Evolutionary conservation across 2,888 invertebrate species (phyloP).

Genomic region (Aethes cnicana): DNA sequence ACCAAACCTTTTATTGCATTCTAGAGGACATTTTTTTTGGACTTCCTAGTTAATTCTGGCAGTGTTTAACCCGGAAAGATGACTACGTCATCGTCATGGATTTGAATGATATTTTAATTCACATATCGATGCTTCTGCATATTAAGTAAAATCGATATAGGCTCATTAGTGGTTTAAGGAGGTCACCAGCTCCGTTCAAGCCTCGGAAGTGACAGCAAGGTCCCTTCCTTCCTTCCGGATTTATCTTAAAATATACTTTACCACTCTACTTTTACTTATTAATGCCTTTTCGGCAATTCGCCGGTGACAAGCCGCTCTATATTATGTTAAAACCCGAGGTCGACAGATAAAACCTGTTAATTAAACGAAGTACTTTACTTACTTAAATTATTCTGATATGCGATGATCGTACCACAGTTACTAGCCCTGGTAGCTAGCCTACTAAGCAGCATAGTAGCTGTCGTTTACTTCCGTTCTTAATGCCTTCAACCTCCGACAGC

Average conservation of each 20-base stretch:
- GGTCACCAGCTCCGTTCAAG: conserved; percentile 51
- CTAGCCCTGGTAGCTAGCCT: too few species aligned
- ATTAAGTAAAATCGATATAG: conserved; percentile 24
- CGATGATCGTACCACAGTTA: too few species aligned
- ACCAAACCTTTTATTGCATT: too few species aligned
- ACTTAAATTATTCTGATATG: too few species aligned
- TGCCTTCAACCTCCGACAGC: too few species aligned
- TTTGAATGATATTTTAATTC: conserved; percentile 9
- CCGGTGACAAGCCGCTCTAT: conserved; percentile 9
- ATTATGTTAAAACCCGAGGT: conserved; percentile 18
- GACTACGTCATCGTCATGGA: conserved; percentile 8
- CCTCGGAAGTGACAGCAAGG: conserved; percentile 68
- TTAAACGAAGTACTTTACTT: neutral
- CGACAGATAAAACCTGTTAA: conserved; percentile 8
- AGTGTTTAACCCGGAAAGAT: conserved; percentile 8
- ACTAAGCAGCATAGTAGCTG: too few species aligned
- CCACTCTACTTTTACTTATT: conserved; percentile 22
- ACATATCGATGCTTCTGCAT: neutral
- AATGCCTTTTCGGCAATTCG: conserved; percentile 12
- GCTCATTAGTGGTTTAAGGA: conserved; percentile 34
- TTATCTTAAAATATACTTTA: conserved; percentile 36
- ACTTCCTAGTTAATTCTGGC: too few species aligned
- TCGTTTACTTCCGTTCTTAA: too few species aligned
- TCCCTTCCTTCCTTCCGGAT: conserved; percentile 69
- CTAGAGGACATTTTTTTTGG: too few species aligned